Evolutionary conservation across 2,113 vertebrate genomes (phyloP).

Genomic region (Proterorhinus semilunaris): DNA sequence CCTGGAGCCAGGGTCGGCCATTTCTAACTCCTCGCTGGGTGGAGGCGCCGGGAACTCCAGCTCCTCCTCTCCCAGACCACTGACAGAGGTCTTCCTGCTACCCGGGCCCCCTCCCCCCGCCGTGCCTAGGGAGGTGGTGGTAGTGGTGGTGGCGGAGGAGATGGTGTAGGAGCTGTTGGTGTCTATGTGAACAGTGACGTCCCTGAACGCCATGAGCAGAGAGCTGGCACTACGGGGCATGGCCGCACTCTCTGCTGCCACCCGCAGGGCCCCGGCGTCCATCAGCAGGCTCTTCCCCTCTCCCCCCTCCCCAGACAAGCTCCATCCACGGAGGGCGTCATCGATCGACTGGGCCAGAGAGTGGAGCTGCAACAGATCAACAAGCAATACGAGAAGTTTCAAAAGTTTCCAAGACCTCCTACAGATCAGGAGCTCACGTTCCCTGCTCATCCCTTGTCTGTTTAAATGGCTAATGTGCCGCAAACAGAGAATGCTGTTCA

Average conservation of each 20-base stretch:
- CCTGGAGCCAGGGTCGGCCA: conserved; percentile 55
- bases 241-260: conserved; percentile 75
- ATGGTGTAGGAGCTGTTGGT: conserved; percentile 92
- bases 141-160: conserved; percentile 86
- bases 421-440: background rate
- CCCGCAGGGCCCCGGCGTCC: conserved; percentile 69
- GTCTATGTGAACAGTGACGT: conserved; percentile 97
- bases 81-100: conserved; percentile 66
- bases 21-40: conserved; percentile 72
- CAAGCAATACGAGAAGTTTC: background rate
- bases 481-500: no score
- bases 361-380: conserved; percentile 80
- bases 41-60: conserved; percentile 77
- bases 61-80: conserved; percentile 55
- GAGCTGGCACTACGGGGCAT: conserved; percentile 89
- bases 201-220: conserved; percentile 97
- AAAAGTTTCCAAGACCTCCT: background rate
- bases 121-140: conserved; percentile 90
- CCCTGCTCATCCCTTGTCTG: background rate
- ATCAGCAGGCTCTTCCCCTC: conserved; percentile 76
- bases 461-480: no score
- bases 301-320: conserved; percentile 80
- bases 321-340: conserved; percentile 93
- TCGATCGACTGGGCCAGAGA: conserved; percentile 97
- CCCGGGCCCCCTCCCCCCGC: conserved; percentile 71